Base-by-base conservation (phyloP, 2,888 invertebrate species). In the Ectemnius lituratus region DNA sequence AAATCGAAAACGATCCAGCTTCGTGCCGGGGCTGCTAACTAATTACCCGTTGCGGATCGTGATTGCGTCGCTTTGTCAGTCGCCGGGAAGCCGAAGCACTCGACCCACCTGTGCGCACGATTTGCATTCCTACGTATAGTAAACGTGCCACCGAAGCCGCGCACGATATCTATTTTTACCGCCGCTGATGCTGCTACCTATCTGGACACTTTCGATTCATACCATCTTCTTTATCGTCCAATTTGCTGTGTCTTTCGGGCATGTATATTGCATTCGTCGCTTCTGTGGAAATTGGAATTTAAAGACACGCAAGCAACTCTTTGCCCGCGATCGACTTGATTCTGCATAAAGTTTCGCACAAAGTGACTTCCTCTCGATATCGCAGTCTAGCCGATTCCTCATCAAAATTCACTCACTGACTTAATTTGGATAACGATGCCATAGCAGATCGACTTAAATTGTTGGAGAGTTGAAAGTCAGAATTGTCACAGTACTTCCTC, bases 31-130 rank as follows among this genome's bases (percentile, higher is more conserved):
- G 83, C 80, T 73, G 76, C 82, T 88, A 86, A 90, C 90, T 90
- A 90, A 90, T 89, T 90, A 88, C 89, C 85, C 84, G 85, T 85
- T 86, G 83, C 79, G 87, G 75, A 86, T 87, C 88, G 87, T 88
- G 89, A 90, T 89, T 90, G 88, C 88, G 81, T 84, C 86, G 87
- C 87, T 90, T 89, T 88, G 89, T 90, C 89, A 88, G 85, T 84
- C 83, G 82, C 77, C 78, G 72, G 64, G 77, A 69, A 65, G 52
- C 52, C 52, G n/a, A 14, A 52, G 8, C 52, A 52, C n/a, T 52
- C 52, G 66, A 79, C 85, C 84, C 80, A 78, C 82, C 75, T 78
- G 80, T 83, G 83, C 83, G n/a, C 16, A 13, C n/a, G 84, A 88
- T 88, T 88, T 89, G 87, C 88, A 88, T 88, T 87, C 83, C 83